Evolutionary conservation across 2,888 invertebrate genomes (phyloP).

Genomic region (Ennomos fuscantarius): DNA sequence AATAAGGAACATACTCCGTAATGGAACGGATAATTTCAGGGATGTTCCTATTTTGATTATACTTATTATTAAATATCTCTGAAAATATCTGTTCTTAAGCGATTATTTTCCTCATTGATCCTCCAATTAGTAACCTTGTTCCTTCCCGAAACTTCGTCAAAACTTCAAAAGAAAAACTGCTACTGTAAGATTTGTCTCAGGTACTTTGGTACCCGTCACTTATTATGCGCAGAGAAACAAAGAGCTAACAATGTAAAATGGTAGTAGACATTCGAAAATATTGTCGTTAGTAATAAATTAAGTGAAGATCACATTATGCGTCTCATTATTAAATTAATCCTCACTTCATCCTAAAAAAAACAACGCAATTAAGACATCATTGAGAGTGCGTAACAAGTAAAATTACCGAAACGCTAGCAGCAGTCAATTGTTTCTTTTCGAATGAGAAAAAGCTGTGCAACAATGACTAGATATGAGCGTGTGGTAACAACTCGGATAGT

Average conservation of each 20-base stretch:
- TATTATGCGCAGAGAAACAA: too few species aligned
- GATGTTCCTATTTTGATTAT: neutral
- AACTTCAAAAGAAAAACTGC: too few species aligned
- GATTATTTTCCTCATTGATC: too few species aligned
- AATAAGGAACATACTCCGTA: too few species aligned
- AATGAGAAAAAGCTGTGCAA: conserved; percentile 24
- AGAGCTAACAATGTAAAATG: too few species aligned
- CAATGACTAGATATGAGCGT: neutral
- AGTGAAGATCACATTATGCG: neutral
- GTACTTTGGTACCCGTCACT: too few species aligned
- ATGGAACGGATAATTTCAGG: neutral
- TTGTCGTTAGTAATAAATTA: conserved; percentile 2
- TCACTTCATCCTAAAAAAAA: neutral
- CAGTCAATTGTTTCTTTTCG: conserved; percentile 7
- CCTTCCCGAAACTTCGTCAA: too few species aligned
- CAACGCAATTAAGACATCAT: conserved; percentile 6
- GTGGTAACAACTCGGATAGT: neutral
- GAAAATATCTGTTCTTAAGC: too few species aligned
- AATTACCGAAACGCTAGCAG: conserved; percentile 8
- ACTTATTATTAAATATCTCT: too few species aligned
- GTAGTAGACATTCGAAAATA: neutral
- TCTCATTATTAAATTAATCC: conserved; percentile 11
- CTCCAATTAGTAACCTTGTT: too few species aligned
- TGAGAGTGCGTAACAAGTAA: conserved; percentile 2
- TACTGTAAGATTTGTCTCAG: too few species aligned